A percentile compares a stretch with the other conserved stretches of the same genome.
Evolutionary conservation across 2,113 vertebrate genomes (phyloP).

Genomic region (Spheniscus mendiculus): DNA sequence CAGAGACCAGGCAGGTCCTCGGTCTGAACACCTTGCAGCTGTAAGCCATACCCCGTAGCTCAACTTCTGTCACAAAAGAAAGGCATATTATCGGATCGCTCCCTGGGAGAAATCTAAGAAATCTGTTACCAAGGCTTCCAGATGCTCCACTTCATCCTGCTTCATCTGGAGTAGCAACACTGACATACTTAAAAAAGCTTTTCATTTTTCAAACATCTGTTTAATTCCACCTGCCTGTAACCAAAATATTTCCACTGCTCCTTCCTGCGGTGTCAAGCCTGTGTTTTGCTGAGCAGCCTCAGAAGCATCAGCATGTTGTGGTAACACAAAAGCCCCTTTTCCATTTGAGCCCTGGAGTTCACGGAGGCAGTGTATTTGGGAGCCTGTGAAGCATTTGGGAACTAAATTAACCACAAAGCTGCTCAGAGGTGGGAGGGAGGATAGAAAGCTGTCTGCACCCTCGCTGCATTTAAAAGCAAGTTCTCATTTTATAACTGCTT

Average conservation of each 20-base stretch:
- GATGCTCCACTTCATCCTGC: conserved; percentile 36
- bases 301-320: not conserved
- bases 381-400: not conserved
- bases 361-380: conserved; percentile 11
- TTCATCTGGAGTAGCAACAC: conserved; percentile 16
- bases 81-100: conserved; percentile 17
- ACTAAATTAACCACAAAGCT: conserved; percentile 45
- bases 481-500: not conserved
- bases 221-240: conserved; percentile 50
- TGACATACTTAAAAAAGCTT: not conserved
- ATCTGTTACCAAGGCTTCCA: conserved; percentile 64
- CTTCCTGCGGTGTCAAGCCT: conserved; percentile 4
- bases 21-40: not conserved
- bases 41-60: not conserved
- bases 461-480: conserved; percentile 51
- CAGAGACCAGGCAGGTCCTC: not conserved
- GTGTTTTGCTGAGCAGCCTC: conserved; percentile 21
- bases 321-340: conserved; percentile 26
- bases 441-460: conserved; percentile 8
- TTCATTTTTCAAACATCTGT: conserved; percentile 48
- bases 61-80: conserved; percentile 20
- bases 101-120: conserved; percentile 27
- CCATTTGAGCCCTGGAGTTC: not conserved
- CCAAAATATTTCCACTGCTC: conserved; percentile 55
- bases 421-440: conserved; percentile 27